Conservation (phyloP, 2,888 invertebrate genomes). For the Heliconius cydno region DNA sequence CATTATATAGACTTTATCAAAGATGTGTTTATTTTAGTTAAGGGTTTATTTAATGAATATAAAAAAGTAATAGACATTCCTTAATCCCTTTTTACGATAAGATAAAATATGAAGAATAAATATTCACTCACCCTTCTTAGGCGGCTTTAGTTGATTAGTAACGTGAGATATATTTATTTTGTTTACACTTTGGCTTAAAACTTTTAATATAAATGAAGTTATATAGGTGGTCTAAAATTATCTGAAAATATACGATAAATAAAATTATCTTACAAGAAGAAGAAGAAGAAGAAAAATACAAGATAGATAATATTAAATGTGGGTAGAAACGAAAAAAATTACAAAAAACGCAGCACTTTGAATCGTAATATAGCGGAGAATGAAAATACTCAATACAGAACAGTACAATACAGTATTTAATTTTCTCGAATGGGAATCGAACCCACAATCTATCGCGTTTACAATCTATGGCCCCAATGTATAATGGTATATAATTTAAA, state of each 20-base stretch:
- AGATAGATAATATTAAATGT: too few relatives aligned
- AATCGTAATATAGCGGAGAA: too few relatives aligned
- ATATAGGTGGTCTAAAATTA: neutral
- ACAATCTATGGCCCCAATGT: neutral
- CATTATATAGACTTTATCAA: conserved; percentile 24
- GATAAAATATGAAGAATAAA: conserved; percentile 28
- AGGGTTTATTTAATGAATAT: conserved; percentile 35
- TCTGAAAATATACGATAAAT: too few relatives aligned
- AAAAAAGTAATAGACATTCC: conserved; percentile 30
- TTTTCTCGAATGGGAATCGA: too few relatives aligned
- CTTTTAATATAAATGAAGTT: neutral
- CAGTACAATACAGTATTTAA: too few relatives aligned
- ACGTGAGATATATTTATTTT: neutral
- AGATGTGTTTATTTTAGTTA: conserved; percentile 31
- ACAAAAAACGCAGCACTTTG: too few relatives aligned
- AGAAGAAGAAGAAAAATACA: too few relatives aligned
- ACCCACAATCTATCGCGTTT: too few relatives aligned
- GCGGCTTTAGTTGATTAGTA: conserved; percentile 2
- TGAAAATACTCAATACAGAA: too few relatives aligned
- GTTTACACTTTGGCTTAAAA: neutral
- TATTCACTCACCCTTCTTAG: conserved; percentile 32
- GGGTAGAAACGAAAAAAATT: too few relatives aligned
- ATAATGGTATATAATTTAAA: neutral
- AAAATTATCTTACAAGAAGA: too few relatives aligned
- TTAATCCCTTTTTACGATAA: conserved; percentile 27